Base-by-base conservation (phyloP, 2,888 invertebrate species). In the Limnephilus rhombicus region DNA sequence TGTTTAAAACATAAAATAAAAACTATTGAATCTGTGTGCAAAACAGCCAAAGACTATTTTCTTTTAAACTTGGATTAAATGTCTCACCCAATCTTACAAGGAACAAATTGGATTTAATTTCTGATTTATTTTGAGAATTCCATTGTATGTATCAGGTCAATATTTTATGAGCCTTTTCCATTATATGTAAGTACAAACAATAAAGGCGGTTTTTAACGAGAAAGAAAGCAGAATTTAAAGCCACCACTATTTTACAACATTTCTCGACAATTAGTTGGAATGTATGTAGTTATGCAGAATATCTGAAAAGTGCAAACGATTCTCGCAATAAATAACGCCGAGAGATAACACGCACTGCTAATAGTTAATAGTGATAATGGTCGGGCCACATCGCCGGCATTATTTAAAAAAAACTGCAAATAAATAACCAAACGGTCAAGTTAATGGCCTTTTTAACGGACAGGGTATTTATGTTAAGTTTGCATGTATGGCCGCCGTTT, bases 361-460 rank as follows among this genome's bases (percentile, higher is more conserved):
- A 41, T 85, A 85, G 68, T 24, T 68, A n/a, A 68, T 7, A 68
- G 68, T 9, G 68, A 89, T 93, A 93, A 93, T 92, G 92, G 82
- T 37, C 83, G 37, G 83, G 83, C 45, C 91, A 89, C 91, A 92
- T 89, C 45, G 80, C 91, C 82, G 5, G 88, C 90, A 90, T 92
- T 91, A 88, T 92, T 91, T 91, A 92, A 91, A 92, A 31, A 68
- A 91, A 92, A 90, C 53, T 80, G 80, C 92, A 81, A 81, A 93
- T 93, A 91, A 92, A 93, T 93, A 91, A 92, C 93, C 41, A 83
- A 91, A 83, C 90, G 91, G 90, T 90, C 91, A 90, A 91, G 92
- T 82, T 93, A 93, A 93, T 92, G 91, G 91, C 92, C 88, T 83
- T 83, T 92, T 91, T 93, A 93, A 93, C 93, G 93, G 92, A 89